A percentile compares a stretch with the other conserved stretches of the same genome.
phyloP scores from a whole-genome alignment of 2,888 invertebrate genomes.

The Opisthograptis luteolata region DNA sequence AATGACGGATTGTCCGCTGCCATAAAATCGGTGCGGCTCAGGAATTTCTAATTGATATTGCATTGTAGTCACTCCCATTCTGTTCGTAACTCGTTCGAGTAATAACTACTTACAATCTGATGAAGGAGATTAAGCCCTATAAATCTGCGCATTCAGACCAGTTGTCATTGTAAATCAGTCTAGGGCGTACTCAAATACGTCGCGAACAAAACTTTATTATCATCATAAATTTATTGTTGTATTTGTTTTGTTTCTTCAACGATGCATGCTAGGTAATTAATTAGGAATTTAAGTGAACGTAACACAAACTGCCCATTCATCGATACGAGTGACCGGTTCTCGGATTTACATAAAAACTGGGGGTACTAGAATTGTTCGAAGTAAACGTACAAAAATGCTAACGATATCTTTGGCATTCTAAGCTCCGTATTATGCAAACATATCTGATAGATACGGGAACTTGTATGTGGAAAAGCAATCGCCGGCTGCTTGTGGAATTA shows the following conservation, averaged over 20 bases:
- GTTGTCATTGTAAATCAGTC: slow-evolving; percentile 50
- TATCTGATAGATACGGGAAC: slow-evolving; percentile 46
- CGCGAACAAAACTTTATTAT: slow-evolving; percentile 47
- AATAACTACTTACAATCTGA: slow-evolving; percentile 52
- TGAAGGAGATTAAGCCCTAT: slow-evolving; percentile 52
- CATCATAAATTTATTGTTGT: slow-evolving; percentile 44
- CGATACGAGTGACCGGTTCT: slow-evolving; percentile 42
- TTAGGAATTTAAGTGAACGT: slow-evolving; percentile 46
- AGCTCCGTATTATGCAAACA: slow-evolving; percentile 54
- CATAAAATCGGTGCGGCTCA: slow-evolving; percentile 45
- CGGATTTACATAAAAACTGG: slow-evolving; percentile 37
- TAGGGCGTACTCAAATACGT: slow-evolving; percentile 40
- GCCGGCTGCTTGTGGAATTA: slow-evolving; percentile 43
- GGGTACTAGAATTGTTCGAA: slow-evolving; percentile 24
- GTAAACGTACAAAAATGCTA: slow-evolving; percentile 35
- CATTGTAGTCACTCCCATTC: slow-evolving; percentile 60
- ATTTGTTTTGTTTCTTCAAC: slow-evolving; percentile 47
- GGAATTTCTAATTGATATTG: slow-evolving; percentile 67
- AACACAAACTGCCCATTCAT: slow-evolving; percentile 50
- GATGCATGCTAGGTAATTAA: slow-evolving; percentile 46
- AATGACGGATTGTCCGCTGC: slow-evolving; percentile 58
- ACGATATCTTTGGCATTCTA: slow-evolving; percentile 41
- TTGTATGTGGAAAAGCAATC: slow-evolving; percentile 53
- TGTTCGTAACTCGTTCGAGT: slow-evolving; percentile 45
- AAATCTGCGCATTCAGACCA: slow-evolving; percentile 41